These are phyloP conservation scores for Leptopilina boulardi DNA, from an alignment of 1,140 invertebrate species.

Conservation along the genomic window DNA sequence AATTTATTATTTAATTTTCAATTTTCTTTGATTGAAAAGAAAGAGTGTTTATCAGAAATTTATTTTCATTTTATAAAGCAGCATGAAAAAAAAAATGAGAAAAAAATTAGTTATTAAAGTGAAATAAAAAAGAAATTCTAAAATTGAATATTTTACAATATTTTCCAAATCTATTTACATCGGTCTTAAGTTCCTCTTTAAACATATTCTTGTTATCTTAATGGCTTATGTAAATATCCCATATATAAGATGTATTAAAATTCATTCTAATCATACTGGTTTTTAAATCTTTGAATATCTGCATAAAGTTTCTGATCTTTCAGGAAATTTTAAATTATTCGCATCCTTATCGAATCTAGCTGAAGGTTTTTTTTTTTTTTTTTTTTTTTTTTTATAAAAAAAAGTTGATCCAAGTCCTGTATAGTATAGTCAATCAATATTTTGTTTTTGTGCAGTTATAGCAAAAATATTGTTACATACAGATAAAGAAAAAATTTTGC, in stretches of 20 bases:
- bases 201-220: conserved; percentile 7
- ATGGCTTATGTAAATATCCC: conserved; percentile 2
- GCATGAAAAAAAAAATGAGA: neutral
- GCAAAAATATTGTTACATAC: too few relatives aligned
- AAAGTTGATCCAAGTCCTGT: too few relatives aligned
- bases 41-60: too few relatives aligned
- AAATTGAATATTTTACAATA: neutral
- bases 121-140: neutral
- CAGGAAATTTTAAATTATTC: neutral
- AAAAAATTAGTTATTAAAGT: neutral
- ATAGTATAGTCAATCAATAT: too few relatives aligned
- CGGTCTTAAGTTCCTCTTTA: neutral
- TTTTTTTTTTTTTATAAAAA: too few relatives aligned
- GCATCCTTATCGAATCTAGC: neutral
- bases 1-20: neutral
- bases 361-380: too few relatives aligned
- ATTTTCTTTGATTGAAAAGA: too few relatives aligned
- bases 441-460: too few relatives aligned
- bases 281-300: neutral
- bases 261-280: neutral
- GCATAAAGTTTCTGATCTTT: conserved; percentile 1
- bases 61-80: too few relatives aligned
- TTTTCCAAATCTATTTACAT: neutral
- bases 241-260: conserved; percentile 4
- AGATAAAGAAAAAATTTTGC: too few relatives aligned